phyloP scores from a whole-genome alignment of 2,113 vertebrate species.

The Lepidothrix coronata region DNA sequence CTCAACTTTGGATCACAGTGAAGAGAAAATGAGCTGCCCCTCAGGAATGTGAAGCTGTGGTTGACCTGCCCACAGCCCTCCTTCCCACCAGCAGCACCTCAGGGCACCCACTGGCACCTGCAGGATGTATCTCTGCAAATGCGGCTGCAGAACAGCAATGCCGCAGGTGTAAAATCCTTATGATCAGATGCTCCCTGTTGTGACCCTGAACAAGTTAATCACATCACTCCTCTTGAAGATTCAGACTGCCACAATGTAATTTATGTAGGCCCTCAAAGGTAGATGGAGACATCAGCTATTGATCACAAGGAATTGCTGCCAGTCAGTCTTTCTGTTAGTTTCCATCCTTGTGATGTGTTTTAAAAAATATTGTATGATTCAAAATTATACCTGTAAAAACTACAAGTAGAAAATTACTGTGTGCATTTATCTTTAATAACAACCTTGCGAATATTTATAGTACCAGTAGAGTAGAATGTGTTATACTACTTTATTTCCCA shows the following conservation, averaged over 20 bases:
- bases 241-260: background rate
- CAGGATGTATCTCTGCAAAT: rapidly evolving
- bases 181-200: background rate
- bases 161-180: background rate
- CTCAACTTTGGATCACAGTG: background rate
- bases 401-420: constrained; percentile 66
- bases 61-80: background rate
- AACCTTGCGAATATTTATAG: constrained; percentile 55
- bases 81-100: background rate
- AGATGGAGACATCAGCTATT: constrained; percentile 4
- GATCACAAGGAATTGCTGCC: background rate
- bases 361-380: constrained; percentile 53
- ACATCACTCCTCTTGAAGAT: background rate
- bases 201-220: constrained; percentile 11
- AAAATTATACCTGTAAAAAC: constrained; percentile 62
- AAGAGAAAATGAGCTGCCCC: background rate
- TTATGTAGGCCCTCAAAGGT: background rate
- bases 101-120: background rate
- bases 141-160: rapidly evolving
- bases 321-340: constrained; percentile 26
- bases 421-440: constrained; percentile 68
- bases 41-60: background rate
- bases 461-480: constrained; percentile 40
- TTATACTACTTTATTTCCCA: constrained; percentile 58
- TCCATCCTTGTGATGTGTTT: constrained; percentile 31